A percentile compares a stretch with the other conserved stretches of the same genome.
Conservation (phyloP, 2,888 invertebrate species). For the Luperina nickerlii region DNA sequence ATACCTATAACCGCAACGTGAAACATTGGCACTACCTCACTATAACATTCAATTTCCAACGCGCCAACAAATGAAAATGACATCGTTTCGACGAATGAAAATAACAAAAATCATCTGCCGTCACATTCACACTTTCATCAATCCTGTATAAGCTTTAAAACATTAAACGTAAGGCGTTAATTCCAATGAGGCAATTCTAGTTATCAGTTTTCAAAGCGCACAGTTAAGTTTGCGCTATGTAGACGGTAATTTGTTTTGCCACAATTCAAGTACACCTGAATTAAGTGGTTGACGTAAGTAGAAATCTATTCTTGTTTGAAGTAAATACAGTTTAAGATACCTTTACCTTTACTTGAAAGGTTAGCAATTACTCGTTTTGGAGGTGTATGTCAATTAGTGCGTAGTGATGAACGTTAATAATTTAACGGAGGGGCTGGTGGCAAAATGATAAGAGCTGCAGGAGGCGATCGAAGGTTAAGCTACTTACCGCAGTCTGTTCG, state of each 20-base stretch:
- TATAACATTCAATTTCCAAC: slow-evolving; percentile 69
- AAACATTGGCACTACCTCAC: slow-evolving; percentile 45
- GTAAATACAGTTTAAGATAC: background rate
- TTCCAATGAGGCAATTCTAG: background rate
- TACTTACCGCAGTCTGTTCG: background rate
- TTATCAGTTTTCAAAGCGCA: slow-evolving; percentile 24
- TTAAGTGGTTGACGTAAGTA: slow-evolving; percentile 9
- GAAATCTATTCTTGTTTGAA: slow-evolving; percentile 27
- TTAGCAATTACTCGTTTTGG: background rate
- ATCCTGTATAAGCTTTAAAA: slow-evolving; percentile 23
- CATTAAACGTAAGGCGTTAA: slow-evolving; percentile 14
- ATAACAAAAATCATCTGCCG: slow-evolving; percentile 42
- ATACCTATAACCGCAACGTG: slow-evolving; percentile 42
- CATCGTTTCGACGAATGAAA: slow-evolving; percentile 62
- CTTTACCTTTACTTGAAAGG: background rate
- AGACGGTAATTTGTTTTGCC: slow-evolving; percentile 55
- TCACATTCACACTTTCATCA: background rate
- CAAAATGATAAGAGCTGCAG: background rate
- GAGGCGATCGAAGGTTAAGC: background rate
- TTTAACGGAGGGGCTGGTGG: background rate
- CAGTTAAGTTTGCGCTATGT: slow-evolving; percentile 36
- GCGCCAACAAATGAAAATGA: slow-evolving; percentile 66
- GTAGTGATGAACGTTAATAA: background rate
- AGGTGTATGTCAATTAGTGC: background rate
- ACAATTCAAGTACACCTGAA: slow-evolving; percentile 44